Percentiles rank a stretch among this genome's conserved stretches.
phyloP scores from a whole-genome alignment of 2,888 invertebrate species.

The Fragum fragum region DNA sequence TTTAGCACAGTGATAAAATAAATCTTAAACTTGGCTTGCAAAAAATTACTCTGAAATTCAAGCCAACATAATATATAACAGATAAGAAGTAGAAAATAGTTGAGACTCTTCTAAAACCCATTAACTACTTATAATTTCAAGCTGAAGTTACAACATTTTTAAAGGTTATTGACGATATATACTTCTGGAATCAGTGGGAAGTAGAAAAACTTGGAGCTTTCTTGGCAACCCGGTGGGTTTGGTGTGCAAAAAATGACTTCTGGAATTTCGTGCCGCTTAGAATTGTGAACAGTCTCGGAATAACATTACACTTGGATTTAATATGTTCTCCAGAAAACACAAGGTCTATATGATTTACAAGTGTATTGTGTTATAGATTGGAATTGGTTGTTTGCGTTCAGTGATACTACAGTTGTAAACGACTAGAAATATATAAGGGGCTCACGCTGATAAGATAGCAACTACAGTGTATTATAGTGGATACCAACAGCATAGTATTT shows the following conservation, averaged over 20 bases:
- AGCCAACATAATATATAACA: slow-evolving; percentile 6
- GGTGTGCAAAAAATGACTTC: slow-evolving; percentile 32
- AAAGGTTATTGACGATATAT: not conserved
- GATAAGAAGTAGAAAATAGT: not conserved
- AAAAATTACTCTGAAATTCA: not conserved
- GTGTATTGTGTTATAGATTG: not conserved
- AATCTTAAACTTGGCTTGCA: not conserved
- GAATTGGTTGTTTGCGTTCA: not conserved
- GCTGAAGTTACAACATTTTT: too few relatives aligned
- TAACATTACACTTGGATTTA: slow-evolving; percentile 19
- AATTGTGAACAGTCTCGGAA: slow-evolving; percentile 37
- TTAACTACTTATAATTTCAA: too few relatives aligned
- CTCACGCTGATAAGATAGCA: too few relatives aligned
- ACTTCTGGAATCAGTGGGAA: not conserved
- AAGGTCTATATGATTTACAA: not conserved
- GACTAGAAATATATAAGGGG: too few relatives aligned
- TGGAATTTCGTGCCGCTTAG: slow-evolving; percentile 38
- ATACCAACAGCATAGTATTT: too few relatives aligned
- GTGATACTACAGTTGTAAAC: not conserved
- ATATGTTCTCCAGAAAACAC: not conserved
- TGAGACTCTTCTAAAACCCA: too few relatives aligned
- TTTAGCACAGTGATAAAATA: not conserved
- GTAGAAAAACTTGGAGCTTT: not conserved
- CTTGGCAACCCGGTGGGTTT: slow-evolving; percentile 3
- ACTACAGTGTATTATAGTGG: too few relatives aligned